A percentile compares a stretch with the other conserved stretches of the same genome.
These are phyloP conservation scores for Tychaedon coryphoeus DNA, from an alignment of 2,113 vertebrate species.

Conservation along the genomic window DNA sequence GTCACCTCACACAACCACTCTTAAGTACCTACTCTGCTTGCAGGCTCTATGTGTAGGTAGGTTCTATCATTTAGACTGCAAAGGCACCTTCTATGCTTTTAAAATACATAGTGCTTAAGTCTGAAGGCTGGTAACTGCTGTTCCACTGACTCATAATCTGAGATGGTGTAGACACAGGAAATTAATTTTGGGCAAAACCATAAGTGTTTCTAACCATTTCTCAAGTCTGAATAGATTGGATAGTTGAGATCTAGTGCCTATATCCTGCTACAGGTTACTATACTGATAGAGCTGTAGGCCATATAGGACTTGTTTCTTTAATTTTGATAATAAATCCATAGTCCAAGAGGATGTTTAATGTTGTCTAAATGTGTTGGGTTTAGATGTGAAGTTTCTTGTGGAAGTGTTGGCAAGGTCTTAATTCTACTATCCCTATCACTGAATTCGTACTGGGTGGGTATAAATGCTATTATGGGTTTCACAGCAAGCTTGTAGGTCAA, in stretches of 20 bases:
- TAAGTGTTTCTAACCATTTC: neutral
- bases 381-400: neutral
- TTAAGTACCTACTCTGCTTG: neutral
- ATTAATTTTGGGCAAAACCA: neutral
- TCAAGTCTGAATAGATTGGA: neutral
- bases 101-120: neutral
- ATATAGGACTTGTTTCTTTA: neutral
- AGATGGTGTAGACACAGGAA: neutral
- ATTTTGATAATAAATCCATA: neutral
- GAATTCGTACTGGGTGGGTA: neutral
- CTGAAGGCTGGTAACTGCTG: neutral
- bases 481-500: neutral
- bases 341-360: neutral
- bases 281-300: neutral
- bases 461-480: slow-evolving; percentile 3
- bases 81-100: neutral
- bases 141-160: neutral
- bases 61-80: neutral
- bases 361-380: neutral
- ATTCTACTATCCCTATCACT: neutral
- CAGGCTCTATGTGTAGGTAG: neutral
- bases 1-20: neutral
- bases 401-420: neutral
- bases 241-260: neutral
- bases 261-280: neutral